Conservation (phyloP, 2,113 vertebrate species). For the Microtus pennsylvanicus region DNA sequence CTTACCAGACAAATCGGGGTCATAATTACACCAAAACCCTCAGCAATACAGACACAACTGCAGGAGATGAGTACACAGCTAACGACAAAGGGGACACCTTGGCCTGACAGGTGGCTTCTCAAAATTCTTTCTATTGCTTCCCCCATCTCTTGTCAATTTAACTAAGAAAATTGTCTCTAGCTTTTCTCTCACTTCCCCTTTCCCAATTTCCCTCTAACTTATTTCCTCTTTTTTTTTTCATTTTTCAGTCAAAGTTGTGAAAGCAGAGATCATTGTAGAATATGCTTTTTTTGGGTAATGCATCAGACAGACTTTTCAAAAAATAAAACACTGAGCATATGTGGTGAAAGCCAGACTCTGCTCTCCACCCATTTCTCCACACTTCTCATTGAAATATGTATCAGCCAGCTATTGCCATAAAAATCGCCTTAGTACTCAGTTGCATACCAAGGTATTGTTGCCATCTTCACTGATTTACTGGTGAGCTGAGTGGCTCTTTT, state of each 20-base stretch:
- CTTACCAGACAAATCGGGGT: neutral
- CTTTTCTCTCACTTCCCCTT: neutral
- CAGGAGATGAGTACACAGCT: neutral
- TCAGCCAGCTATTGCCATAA: neutral
- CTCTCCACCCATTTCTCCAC: neutral
- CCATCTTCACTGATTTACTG: neutral
- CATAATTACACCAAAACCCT: neutral
- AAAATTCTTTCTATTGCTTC: neutral
- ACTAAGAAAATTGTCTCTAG: slow-evolving; percentile 21
- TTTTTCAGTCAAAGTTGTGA: slow-evolving; percentile 24
- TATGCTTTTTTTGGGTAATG: neutral
- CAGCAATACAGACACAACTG: neutral
- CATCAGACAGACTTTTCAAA: neutral
- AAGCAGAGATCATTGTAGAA: neutral
- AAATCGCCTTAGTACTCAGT: neutral
- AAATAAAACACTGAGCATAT: neutral
- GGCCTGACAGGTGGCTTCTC: neutral
- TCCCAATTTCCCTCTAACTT: neutral
- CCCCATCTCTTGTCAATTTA: neutral
- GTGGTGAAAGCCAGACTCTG: neutral
- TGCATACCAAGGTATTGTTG: neutral
- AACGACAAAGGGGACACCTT: neutral
- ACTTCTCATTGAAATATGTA: neutral
- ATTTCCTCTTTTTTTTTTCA: slow-evolving; percentile 5
- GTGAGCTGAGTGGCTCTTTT: neutral